These are phyloP conservation scores for Bolinopsis microptera DNA, from an alignment of 37 sponge, comb jelly and placozoan species.

Conservation along the genomic window DNA sequence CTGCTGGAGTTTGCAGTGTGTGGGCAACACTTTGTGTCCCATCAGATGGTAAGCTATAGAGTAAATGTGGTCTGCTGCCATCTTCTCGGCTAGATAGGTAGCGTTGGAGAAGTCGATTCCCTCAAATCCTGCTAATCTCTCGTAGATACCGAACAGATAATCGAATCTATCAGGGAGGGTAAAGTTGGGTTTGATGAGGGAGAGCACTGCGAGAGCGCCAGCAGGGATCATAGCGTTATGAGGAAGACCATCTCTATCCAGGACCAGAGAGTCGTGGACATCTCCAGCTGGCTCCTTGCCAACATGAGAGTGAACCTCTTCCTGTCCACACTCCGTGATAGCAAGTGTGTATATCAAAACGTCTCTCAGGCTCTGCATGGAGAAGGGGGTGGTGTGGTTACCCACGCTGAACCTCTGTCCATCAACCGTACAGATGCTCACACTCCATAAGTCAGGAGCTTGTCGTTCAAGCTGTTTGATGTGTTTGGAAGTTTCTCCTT, in stretches of 20 bases:
- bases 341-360: conserved; percentile 40
- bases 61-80: not conserved
- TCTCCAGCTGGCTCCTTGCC: conserved; percentile 65
- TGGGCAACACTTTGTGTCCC: not conserved
- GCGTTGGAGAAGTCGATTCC: not conserved
- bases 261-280: conserved; percentile 25
- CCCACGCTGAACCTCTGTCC: conserved; percentile 75
- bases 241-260: conserved; percentile 52
- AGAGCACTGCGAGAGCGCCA: conserved; percentile 40
- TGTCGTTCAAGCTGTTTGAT: conserved; percentile 73
- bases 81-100: conserved; percentile 5
- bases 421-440: conserved; percentile 78
- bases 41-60: conserved; percentile 12
- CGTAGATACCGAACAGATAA: not conserved
- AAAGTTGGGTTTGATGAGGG: conserved; percentile 53
- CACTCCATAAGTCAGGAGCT: conserved; percentile 75
- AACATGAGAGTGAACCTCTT: conserved; percentile 53
- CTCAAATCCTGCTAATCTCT: not conserved
- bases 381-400: not conserved
- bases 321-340: conserved; percentile 46
- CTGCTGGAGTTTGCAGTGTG: not conserved
- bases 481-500: conserved; percentile 71
- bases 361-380: conserved; percentile 36
- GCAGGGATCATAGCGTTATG: conserved; percentile 66
- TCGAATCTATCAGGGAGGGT: conserved; percentile 65